Base-by-base conservation (phyloP, 2,797 vertebrate species). In the Pachyuromys duprasi region DNA sequence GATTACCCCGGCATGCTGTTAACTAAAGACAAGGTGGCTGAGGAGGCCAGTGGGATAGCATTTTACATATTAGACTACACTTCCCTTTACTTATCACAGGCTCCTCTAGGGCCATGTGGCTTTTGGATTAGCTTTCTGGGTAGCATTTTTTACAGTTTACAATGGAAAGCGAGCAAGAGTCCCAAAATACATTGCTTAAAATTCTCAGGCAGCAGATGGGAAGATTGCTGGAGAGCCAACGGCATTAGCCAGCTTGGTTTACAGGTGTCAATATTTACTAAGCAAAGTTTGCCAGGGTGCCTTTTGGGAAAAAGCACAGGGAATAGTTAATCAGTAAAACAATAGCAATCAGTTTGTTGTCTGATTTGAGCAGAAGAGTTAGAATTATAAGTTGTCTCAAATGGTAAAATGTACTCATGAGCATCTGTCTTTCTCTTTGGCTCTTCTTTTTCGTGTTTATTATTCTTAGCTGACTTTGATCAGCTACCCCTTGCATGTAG, bases 1-100 rank as follows among this genome's bases (percentile, higher is more conserved):
- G 99, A 99, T 99, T 99, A 99, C 98, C 97, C 98, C 98, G 98
- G 99, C 99, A 99, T 99, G 99, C 98, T 99, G 98, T 99, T 99
- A 99, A 98, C 98, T 98, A 98, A 99, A 98, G 99, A 98, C 98
- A 96, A 98, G 98, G 98, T 98, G 98, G 98, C 98, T 97, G 93
- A 98, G 98, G 97, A 98, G 98, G 98, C 98, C 98, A 95, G 96
- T 98, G 98, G 97, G 98, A 98, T 98, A 98, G 97, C 98, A 98
- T 99, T 99, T 99, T 98, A 98, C 98, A 99, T 99, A 98, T 98
- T 97, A 97, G 97, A 97, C 97, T 98, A 36, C 96, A 95, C 97
- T 98, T 98, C 98, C 97, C 98, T 98, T 98, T 95, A 95, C 97
- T 98, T 98, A 97, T 98, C 98, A 93, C 93, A 94, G 98, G 90